Evolutionary conservation across 1,140 invertebrate species (phyloP).

Genomic region (Neomicropteryx cornuta): DNA sequence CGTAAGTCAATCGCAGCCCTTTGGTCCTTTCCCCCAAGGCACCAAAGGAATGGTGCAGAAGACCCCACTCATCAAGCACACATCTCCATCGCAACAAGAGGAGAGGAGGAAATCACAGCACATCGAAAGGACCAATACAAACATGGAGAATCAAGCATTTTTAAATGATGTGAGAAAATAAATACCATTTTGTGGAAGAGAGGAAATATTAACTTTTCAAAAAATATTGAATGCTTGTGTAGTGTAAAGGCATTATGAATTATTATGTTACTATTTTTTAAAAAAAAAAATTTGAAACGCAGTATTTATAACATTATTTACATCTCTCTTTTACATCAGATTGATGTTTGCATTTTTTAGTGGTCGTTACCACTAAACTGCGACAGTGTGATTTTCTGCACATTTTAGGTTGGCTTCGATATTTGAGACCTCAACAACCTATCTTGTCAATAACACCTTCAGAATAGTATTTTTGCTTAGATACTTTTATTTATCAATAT

Average conservation of each 20-base stretch:
- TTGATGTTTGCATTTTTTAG: no score
- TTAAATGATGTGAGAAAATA: constrained; percentile 60
- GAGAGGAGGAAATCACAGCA: constrained; percentile 53
- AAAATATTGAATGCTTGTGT: constrained; percentile 8
- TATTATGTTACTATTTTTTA: constrained; percentile 3
- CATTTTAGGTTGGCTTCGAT: no score
- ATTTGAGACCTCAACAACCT: no score
- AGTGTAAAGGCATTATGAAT: constrained; percentile 7
- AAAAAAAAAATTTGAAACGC: constrained; percentile 1
- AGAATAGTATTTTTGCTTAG: no score
- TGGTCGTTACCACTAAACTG: no score
- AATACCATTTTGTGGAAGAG: no score
- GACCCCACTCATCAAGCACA: constrained; percentile 82
- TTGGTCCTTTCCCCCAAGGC: constrained; percentile 67
- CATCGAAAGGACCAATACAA: constrained; percentile 57
- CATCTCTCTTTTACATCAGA: no score
- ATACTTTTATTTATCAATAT: no score
- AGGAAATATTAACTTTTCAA: not conserved
- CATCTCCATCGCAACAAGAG: constrained; percentile 50
- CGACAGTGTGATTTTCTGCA: no score
- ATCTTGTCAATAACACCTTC: no score
- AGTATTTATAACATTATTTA: constrained; percentile 3
- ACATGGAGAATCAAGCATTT: constrained; percentile 79
- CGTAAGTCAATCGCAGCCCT: constrained; percentile 35
- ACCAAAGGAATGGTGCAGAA: constrained; percentile 79